Evolutionary conservation across 2,797 vertebrate genomes (phyloP).

Genomic region (Lithobates sylvaticus): DNA sequence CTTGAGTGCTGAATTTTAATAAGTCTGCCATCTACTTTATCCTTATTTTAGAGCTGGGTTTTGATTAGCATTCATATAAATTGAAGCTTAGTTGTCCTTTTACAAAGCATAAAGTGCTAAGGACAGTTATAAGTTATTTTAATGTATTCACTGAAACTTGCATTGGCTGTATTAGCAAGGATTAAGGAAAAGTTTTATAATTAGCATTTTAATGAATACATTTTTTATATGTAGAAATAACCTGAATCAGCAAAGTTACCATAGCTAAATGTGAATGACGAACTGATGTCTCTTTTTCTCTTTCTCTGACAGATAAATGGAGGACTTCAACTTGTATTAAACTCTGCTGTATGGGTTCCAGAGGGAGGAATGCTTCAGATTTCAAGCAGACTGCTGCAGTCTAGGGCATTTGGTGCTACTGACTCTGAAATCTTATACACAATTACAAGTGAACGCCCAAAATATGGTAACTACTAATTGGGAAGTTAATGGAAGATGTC

Average conservation of each 20-base stretch:
- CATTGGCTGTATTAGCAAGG: conserved; percentile 16
- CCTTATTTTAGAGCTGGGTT: not conserved
- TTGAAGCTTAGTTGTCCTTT: not conserved
- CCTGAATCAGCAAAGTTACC: not conserved
- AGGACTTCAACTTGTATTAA: conserved; percentile 75
- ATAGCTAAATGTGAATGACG: not conserved
- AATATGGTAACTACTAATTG: conserved; percentile 79
- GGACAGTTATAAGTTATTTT: conserved; percentile 5
- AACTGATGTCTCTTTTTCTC: not conserved
- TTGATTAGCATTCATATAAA: not conserved
- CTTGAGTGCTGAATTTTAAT: not conserved
- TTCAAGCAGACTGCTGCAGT: conserved; percentile 82
- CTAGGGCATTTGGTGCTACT: conserved; percentile 75
- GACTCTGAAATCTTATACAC: conserved; percentile 85
- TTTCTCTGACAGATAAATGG: conserved; percentile 70
- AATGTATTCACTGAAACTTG: not conserved
- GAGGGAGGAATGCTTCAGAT: conserved; percentile 92
- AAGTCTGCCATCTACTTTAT: not conserved
- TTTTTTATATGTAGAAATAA: not conserved
- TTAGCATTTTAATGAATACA: conserved; percentile 9
- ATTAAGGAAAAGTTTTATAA: conserved; percentile 5
- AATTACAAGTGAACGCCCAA: conserved; percentile 79
- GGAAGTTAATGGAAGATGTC: not conserved
- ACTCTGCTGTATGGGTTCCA: conserved; percentile 88
- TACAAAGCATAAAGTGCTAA: not conserved